Base-by-base conservation (phyloP, 2,113 vertebrate species). In the Aix galericulata region DNA sequence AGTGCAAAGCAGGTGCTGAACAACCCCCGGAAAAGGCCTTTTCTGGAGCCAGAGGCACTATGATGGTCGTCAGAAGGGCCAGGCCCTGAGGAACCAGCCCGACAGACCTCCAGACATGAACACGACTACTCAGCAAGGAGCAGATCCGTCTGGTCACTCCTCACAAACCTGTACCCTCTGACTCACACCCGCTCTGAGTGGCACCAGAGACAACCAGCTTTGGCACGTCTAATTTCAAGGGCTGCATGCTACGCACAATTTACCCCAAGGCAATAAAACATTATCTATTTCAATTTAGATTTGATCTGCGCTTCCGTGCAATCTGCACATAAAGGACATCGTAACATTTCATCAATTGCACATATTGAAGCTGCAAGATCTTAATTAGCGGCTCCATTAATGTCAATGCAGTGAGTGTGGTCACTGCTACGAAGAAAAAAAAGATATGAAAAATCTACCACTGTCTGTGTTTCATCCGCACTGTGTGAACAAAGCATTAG, bases 221-320 rank as follows among this genome's bases (percentile, higher is more conserved):
- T 92, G 76, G 63, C 88, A 86, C 46, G 59, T 81, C 9, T 75
- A 52, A 86, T 86, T 92, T 91, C 63, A 50, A 81, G 83, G 52
- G 50, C 72, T 88, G n/a, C 46, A 56, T 4, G 60, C 42, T 84
- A 89, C 1, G 9, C 34, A 56, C 42, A 91, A 64, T 95, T 92
- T 92, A 91, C 17, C 42, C 32, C 62, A 86, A 93, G 26, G 77
- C 83, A 86, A 58, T 74, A 93, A 91, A 94, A 96, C 10, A 48
- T 42, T 21, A 86, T 88, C 60, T 88, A 55, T 72, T 93, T 94
- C 56, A 91, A 67, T 90, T 90, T 71, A 78, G 55, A 78, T 75
- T 86, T 63, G 42, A 95, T 86, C 55, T 67, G 60, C 52, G 81
- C 69, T 81, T 86, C 79, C 69, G 56, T 31, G 56, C 77, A 81